Percentiles rank a stretch among this genome's conserved stretches.
These are phyloP conservation scores for Tachysurus fulvidraco DNA, from an alignment of 2,113 vertebrate genomes.

Conservation along the genomic window DNA sequence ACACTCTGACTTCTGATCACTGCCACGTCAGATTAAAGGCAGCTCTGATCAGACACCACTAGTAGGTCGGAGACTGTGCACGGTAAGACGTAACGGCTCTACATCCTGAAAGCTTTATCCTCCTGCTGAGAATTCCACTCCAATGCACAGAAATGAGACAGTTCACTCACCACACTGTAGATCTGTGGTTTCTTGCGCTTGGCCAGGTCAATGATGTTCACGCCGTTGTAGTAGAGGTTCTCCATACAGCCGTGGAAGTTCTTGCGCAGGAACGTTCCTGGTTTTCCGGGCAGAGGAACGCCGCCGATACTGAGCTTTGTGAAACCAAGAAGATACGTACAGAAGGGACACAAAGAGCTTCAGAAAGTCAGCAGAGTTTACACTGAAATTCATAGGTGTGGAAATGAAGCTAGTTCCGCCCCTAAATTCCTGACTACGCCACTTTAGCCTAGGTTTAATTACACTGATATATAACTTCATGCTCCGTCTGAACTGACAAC, in stretches of 20 bases:
- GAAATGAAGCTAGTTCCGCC: background rate
- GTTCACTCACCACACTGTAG: slow-evolving; percentile 83
- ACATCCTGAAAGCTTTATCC: background rate
- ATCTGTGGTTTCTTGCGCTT: slow-evolving; percentile 88
- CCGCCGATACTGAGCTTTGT: slow-evolving; percentile 89
- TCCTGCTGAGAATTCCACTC: background rate
- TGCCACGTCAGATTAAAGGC: background rate
- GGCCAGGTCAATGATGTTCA: slow-evolving; percentile 86
- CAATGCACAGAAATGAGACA: background rate
- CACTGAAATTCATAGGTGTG: background rate
- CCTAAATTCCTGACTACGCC: background rate
- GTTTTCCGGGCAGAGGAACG: slow-evolving; percentile 86
- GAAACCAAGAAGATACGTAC: slow-evolving; percentile 55
- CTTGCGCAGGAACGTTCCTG: slow-evolving; percentile 86
- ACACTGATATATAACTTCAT: background rate
- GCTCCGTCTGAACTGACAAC: background rate
- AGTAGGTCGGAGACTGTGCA: background rate
- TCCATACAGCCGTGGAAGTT: slow-evolving; percentile 88
- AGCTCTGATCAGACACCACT: background rate
- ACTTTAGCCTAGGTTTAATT: background rate
- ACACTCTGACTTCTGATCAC: background rate
- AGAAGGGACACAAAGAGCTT: background rate
- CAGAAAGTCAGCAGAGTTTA: background rate
- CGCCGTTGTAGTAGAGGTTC: slow-evolving; percentile 88
- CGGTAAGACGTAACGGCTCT: background rate